Base-by-base conservation (phyloP, 2,113 vertebrate species). In the Pachycephala philippinensis region DNA sequence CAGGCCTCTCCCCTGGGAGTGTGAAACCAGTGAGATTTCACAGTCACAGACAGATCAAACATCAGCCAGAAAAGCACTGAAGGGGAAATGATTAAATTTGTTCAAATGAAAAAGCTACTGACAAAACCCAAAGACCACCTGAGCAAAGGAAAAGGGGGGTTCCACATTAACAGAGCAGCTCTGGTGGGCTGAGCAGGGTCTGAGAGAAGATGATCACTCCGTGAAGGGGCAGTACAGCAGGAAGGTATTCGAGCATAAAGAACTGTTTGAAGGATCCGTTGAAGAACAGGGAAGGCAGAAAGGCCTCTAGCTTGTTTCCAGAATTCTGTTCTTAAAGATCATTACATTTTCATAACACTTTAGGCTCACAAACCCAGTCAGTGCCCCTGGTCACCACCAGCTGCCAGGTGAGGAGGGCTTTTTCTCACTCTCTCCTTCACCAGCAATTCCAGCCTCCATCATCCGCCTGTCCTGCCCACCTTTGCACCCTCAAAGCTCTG, bases 271-370 rank as follows among this genome's bases (percentile, higher is more conserved):
- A 76, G 44, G 17, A 76, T 56, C 83, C 81, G 52, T 7, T 84
- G 30, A 79, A 61, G 23, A 78, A 66, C 0, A 71, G 17, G 31
- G 57, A 82, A 40, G 53, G 49, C 33, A n/a, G 15, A 28, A 85
- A 56, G 13, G 52, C 56, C 17, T 89, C 60, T 16, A 20, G 5
- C 23, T 65, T 53, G 24, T 76, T 50, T 65, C 54, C 31, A 57
- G 33, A 28, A 60, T 39, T 71, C 37, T 44, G 7, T 47, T 82
- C 26, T 64, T 71, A 70, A 78, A 91, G 30, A 49, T 72, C 10
- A 22, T 31, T 42, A 45, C 13, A 23, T 59, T 80, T 54, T 10
- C 16, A 1, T 23, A 63, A 53, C 0, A 0, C 40, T 59, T 50
- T 13, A 56, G 24, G 22, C 20, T 66, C 27, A 50, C 21, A 69